Base-by-base conservation (phyloP, 2,797 vertebrate species). In the Crenichthys baileyi region DNA sequence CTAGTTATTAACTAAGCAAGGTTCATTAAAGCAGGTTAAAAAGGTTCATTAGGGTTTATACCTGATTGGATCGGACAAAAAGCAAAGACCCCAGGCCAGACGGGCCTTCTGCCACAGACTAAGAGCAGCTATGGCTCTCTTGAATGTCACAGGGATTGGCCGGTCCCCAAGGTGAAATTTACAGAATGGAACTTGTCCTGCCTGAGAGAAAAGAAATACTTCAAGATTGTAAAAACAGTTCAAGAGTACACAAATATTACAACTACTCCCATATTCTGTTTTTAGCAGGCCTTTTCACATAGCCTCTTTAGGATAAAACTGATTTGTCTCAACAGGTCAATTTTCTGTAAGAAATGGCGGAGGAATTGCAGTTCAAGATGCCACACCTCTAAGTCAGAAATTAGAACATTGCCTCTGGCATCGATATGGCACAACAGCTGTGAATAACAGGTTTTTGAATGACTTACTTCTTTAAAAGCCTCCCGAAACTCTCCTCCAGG, bases 1-100 rank as follows among this genome's bases (percentile, higher is more conserved):
- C 36, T 36, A 36, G 13, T 63, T 39, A 39, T 65, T 44, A 39
- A 39, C 18, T 2, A 12, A 65, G 18, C 16, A 11, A n/a, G n/a
- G n/a, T n/a, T n/a, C n/a, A n/a, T n/a, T n/a, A n/a, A 31, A 31
- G 1, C 31, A 31, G 67, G 11, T 41, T 7, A 75, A 18, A 63
- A 70, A 26, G 8, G 65, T 7, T 2, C 0, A 15, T 46, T 26
- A 26, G 5, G 5, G 5, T 48, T 58, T 8, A 1, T 93, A 99
- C 98, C 98, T 99, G 95, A 99, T 99, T 16, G 98, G 98, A 87
- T 99, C 98, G 0, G 98, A 99, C 81, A 99, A 95, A 92, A 99
- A 99, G 91, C 98, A 99, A 74, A 99, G 96, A 61, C 98, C 98
- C 98, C 98, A 99, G 0, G 97, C 98, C 83, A 99, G 95, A 26